Evolutionary conservation across 2,888 invertebrate species (phyloP).

Genomic region (Agrotis clavis): DNA sequence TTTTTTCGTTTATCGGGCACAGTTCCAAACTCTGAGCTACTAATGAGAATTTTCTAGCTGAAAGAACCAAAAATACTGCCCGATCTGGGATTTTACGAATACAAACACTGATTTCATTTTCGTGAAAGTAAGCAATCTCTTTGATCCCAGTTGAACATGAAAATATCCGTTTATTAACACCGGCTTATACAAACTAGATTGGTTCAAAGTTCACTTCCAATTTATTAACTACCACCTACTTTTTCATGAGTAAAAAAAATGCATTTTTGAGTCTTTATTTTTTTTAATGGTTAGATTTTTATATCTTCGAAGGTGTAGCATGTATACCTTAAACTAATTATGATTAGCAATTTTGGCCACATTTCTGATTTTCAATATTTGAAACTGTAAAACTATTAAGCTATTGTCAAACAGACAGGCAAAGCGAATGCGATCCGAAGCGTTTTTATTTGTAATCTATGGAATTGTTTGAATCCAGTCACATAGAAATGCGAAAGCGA

Average conservation of each 20-base stretch:
- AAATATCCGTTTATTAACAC: constrained; percentile 17
- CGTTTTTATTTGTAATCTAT: too few relatives aligned
- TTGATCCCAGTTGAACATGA: constrained; percentile 25
- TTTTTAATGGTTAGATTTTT: too few relatives aligned
- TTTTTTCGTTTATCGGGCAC: constrained; percentile 14
- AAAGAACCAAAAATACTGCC: constrained; percentile 11
- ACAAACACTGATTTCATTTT: constrained; percentile 17
- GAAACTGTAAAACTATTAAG: too few relatives aligned
- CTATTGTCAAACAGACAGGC: too few relatives aligned
- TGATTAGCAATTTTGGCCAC: too few relatives aligned
- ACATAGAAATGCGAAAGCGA: too few relatives aligned
- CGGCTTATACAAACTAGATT: background rate
- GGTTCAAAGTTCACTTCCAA: background rate
- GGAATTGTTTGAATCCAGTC: too few relatives aligned
- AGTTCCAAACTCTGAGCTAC: background rate
- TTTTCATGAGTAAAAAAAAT: background rate
- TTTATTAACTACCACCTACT: background rate
- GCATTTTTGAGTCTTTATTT: too few relatives aligned
- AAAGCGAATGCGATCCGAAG: too few relatives aligned
- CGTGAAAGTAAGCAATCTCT: constrained; percentile 15
- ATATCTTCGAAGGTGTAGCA: too few relatives aligned
- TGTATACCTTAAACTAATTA: too few relatives aligned
- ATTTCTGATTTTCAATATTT: too few relatives aligned
- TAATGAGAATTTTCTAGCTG: constrained; percentile 32
- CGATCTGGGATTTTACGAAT: constrained; percentile 16